Evolutionary conservation across 2,888 invertebrate genomes (phyloP).

Genomic region (Polydrusus pterygomalis): DNA sequence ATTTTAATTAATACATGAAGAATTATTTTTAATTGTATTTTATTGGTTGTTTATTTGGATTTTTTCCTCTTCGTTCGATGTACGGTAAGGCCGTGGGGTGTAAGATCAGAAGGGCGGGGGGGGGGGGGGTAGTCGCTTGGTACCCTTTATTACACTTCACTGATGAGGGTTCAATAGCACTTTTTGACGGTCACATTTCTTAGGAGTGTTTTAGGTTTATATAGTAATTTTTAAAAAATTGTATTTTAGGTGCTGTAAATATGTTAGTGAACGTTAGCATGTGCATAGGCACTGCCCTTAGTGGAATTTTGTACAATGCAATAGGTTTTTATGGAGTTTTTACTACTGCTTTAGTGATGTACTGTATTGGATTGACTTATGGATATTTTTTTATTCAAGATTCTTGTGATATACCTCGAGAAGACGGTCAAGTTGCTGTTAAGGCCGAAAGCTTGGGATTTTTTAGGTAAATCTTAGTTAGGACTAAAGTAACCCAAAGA

Average conservation of each 20-base stretch:
- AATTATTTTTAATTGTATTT: too few species aligned
- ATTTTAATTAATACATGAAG: too few species aligned
- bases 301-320: constrained; percentile 73
- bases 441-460: constrained; percentile 38
- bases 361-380: constrained; percentile 73
- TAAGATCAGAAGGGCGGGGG: too few species aligned
- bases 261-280: constrained; percentile 73
- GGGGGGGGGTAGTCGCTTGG: too few species aligned
- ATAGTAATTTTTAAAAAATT: too few species aligned
- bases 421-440: background rate
- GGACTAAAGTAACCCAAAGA: background rate
- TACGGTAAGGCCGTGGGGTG: too few species aligned
- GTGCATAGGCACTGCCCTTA: constrained; percentile 73
- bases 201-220: background rate
- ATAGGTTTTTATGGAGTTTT: constrained; percentile 76
- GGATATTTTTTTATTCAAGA: constrained; percentile 66
- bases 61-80: too few species aligned
- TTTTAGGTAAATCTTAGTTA: constrained; percentile 33
- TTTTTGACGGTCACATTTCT: too few species aligned
- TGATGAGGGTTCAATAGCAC: too few species aligned
- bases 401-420: constrained; percentile 10
- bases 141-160: too few species aligned
- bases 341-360: constrained; percentile 70
- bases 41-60: too few species aligned
- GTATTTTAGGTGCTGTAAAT: constrained; percentile 53